These are phyloP conservation scores for Bombus superbus DNA, from an alignment of 1,140 invertebrate species.

Conservation along the genomic window DNA sequence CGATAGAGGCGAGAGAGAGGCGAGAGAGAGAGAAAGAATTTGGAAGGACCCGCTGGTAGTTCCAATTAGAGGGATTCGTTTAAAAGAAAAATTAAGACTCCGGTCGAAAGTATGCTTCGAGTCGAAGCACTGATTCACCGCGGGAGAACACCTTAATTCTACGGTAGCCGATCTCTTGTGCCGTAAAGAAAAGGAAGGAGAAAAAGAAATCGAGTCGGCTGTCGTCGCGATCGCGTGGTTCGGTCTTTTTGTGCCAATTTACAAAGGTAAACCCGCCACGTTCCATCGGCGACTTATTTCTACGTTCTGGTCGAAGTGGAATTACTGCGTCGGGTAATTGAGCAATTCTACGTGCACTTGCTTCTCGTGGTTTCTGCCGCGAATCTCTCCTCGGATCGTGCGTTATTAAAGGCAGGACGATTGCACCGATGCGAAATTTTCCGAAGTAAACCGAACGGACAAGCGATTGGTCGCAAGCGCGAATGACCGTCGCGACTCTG, in stretches of 20 bases:
- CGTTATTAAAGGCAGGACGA: conserved; percentile 42
- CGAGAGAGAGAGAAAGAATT: neutral
- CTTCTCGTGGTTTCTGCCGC: conserved; percentile 47
- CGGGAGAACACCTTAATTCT: conserved; percentile 47
- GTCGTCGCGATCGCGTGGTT: conserved; percentile 57
- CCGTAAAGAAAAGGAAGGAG: too few species aligned
- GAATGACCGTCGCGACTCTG: neutral
- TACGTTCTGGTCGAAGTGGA: conserved; percentile 35
- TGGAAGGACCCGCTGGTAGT: neutral
- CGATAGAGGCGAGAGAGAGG: neutral
- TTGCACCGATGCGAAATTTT: neutral
- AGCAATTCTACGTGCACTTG: conserved; percentile 65
- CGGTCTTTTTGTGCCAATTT: conserved; percentile 64
- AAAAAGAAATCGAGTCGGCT: conserved; percentile 41
- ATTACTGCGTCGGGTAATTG: conserved; percentile 66
- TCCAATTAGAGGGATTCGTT: neutral
- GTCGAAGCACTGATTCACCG: neutral
- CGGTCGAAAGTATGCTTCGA: neutral
- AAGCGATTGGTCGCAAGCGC: neutral
- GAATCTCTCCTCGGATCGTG: conserved; percentile 29
- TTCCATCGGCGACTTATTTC: conserved; percentile 63
- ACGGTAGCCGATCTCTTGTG: conserved; percentile 13
- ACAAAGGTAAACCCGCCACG: conserved; percentile 68
- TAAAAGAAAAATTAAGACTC: neutral
- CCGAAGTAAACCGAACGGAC: neutral